These are phyloP conservation scores for Tetropium fuscum DNA, from an alignment of 2,888 invertebrate genomes.

Conservation along the genomic window DNA sequence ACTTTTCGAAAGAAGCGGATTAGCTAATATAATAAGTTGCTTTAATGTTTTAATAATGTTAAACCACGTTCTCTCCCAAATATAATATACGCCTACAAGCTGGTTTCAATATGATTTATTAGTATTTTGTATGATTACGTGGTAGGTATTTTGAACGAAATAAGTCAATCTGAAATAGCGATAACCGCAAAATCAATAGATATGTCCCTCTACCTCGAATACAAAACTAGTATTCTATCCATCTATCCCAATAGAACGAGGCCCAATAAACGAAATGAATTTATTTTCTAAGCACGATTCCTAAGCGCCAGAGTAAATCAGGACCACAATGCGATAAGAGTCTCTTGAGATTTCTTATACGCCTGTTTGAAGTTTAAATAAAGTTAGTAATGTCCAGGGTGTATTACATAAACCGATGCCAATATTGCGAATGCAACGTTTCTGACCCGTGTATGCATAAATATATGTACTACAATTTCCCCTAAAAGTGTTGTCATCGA, in stretches of 20 bases:
- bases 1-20: background rate
- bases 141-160: background rate
- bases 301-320: constrained; percentile 4
- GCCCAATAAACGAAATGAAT: constrained; percentile 7
- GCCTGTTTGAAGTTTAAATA: no score
- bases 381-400: constrained; percentile 6
- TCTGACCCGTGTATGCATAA: no score
- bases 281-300: constrained; percentile 16
- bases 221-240: background rate
- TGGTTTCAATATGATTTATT: no score
- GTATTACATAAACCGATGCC: background rate
- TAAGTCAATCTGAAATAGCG: background rate
- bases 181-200: background rate
- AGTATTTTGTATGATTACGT: background rate
- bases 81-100: no score
- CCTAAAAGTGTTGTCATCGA: no score
- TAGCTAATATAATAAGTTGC: no score
- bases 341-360: constrained; percentile 10
- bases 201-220: constrained; percentile 1
- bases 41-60: no score
- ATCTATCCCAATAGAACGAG: background rate
- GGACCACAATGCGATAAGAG: constrained; percentile 12
- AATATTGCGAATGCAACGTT: no score
- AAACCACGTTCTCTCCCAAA: no score
- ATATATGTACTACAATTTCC: no score